phyloP scores from a whole-genome alignment of 2,797 vertebrate species.

The Philypnodon macrostomus region DNA sequence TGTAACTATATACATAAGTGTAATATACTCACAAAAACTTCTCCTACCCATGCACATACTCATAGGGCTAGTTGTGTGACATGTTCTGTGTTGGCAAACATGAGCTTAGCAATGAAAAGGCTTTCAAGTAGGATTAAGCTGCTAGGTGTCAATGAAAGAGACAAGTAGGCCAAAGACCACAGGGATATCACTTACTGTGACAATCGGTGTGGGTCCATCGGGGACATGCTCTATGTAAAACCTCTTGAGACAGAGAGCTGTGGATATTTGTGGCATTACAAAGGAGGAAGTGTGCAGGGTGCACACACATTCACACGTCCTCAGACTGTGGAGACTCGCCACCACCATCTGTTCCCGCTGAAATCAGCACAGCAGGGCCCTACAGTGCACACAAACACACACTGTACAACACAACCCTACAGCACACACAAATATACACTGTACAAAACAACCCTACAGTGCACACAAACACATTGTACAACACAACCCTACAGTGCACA shows the following conservation, averaged over 20 bases:
- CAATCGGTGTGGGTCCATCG: slow-evolving; percentile 20
- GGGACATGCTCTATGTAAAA: slow-evolving; percentile 8
- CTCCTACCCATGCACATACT: slow-evolving; percentile 11
- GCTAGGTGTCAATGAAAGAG: slow-evolving; percentile 58
- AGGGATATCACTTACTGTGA: slow-evolving; percentile 48
- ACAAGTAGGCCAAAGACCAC: slow-evolving; percentile 64
- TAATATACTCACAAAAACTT: slow-evolving; percentile 7
- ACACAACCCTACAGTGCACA: too few relatives aligned
- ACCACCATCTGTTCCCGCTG: slow-evolving; percentile 70
- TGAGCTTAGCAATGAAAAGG: slow-evolving; percentile 58
- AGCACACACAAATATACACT: slow-evolving; percentile 9
- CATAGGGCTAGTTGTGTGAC: slow-evolving; percentile 14
- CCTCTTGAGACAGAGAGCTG: slow-evolving; percentile 9
- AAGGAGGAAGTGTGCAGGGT: slow-evolving; percentile 34
- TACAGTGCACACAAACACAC: slow-evolving; percentile 15
- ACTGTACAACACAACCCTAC: slow-evolving; percentile 11
- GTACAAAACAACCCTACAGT: too few relatives aligned
- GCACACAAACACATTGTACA: slow-evolving; percentile 29
- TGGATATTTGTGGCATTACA: slow-evolving; percentile 33
- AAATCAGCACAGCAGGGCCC: slow-evolving; percentile 65
- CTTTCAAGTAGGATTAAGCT: slow-evolving; percentile 65
- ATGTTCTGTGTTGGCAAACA: slow-evolving; percentile 65
- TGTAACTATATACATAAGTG: too few relatives aligned
- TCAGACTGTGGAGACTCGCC: slow-evolving; percentile 46
- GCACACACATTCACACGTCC: slow-evolving; percentile 40